phyloP scores from a whole-genome alignment of 2,888 invertebrate genomes.

The Philopedon plagiatum region DNA sequence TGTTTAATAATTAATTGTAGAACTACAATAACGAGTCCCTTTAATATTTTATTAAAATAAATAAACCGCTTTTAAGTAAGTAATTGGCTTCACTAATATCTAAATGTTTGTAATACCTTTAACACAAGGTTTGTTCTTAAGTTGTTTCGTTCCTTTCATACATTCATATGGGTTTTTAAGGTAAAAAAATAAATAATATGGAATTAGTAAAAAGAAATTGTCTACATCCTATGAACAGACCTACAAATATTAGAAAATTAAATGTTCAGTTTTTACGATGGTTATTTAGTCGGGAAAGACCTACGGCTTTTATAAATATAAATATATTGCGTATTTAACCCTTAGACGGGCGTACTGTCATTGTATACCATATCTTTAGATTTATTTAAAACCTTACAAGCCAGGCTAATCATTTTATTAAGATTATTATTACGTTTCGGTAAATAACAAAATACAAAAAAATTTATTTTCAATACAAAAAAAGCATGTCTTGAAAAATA shows the following conservation, averaged over 20 bases:
- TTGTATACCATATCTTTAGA: too few species aligned
- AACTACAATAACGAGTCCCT: slow-evolving; percentile 40
- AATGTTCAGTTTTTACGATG: slow-evolving; percentile 11
- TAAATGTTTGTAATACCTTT: slow-evolving; percentile 11
- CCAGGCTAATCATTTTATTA: too few species aligned
- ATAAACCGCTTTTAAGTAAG: slow-evolving; percentile 27
- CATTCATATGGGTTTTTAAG: background rate
- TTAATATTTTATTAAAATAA: slow-evolving; percentile 22
- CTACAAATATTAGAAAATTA: slow-evolving; percentile 16
- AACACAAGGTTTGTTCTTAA: slow-evolving; percentile 16
- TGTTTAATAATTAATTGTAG: slow-evolving; percentile 15
- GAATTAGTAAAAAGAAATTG: background rate
- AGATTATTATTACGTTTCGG: too few species aligned
- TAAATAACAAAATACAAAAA: too few species aligned
- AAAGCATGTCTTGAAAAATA: too few species aligned
- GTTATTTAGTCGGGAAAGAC: slow-evolving; percentile 22
- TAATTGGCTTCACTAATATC: slow-evolving; percentile 19
- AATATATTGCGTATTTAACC: slow-evolving; percentile 30
- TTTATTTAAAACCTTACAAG: too few species aligned
- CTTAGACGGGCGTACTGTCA: too few species aligned
- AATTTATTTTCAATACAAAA: too few species aligned
- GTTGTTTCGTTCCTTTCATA: slow-evolving; percentile 1
- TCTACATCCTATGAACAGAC: slow-evolving; percentile 12
- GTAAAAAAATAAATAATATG: background rate
- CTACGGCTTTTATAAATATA: slow-evolving; percentile 28